Evolutionary conservation across 2,797 vertebrate genomes (phyloP), one percentile per base, ranked within the genome.

Genomic region (Arnoldichthys spilopterus): DNA sequence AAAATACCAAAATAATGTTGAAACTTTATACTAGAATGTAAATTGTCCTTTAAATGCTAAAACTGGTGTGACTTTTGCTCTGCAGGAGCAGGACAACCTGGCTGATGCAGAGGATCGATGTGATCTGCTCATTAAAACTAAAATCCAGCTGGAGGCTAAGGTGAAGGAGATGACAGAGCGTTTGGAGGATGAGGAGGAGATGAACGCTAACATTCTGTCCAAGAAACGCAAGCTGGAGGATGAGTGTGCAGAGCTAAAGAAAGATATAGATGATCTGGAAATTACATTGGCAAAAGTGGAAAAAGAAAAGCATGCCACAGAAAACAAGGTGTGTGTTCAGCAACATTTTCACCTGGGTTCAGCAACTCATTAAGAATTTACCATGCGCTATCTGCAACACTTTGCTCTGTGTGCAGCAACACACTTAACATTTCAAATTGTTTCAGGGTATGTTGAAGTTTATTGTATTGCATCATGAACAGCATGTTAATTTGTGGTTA

Each of bases 231-330:
- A 98, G 85, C 94, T 98, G 82, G 97, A 98, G 78, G 97, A 98
- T 0, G 96, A 98, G 83, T 96, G 96, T 56, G 89, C 95, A 0
- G 97, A 98, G 87, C 92, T 98, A 77, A 98, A 98, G 90, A 98
- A 96, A 83, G 97, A 98, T 89, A 97, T 97, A 0, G 97, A 98
- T 6, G 96, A 98, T 79, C 89, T 98, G 56, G 97, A 98, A 90
- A 90, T 97, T 87, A 98, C 96, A 0, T 87, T 98, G 90, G 95
- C 96, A 86, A 98, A 81, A 15, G n/a, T 78, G 53, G 93, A 95
- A 81, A 95, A 94, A 82, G 93, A 94, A 68, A 94, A 94, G 6
- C 93, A 92, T 47, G 90, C 91, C 77, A 93, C 92, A 0, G 93
- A 94, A 83, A 95, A 94, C 84, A 95, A 95, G 93, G 93, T 94